Percentiles rank a stretch among this genome's conserved stretches.
These are phyloP conservation scores for Dynastes tityus DNA, from an alignment of 2,888 invertebrate genomes.

Conservation along the genomic window DNA sequence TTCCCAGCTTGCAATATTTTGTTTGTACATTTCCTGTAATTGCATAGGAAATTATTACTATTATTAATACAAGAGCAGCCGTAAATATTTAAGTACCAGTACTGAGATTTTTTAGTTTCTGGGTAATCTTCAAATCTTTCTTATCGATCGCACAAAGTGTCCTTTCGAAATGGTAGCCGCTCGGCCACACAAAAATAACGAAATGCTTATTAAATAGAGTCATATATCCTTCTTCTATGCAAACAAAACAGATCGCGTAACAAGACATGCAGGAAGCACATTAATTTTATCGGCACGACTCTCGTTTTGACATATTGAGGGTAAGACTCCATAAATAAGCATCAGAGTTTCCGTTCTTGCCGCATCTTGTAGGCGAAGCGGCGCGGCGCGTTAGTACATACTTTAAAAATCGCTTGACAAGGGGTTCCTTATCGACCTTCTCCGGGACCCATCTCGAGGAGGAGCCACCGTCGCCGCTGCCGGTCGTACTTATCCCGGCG, in stretches of 20 bases:
- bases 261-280: conserved; percentile 27
- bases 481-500: background rate
- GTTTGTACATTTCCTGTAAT: too few relatives aligned
- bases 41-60: too few relatives aligned
- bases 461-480: background rate
- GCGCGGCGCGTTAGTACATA: conserved; percentile 25
- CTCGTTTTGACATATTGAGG: conserved; percentile 41
- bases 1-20: too few relatives aligned
- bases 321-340: conserved; percentile 41
- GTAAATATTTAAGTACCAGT: too few relatives aligned
- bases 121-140: too few relatives aligned
- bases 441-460: background rate
- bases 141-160: too few relatives aligned
- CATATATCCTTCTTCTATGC: conserved; percentile 5
- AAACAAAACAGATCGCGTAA: conserved; percentile 29
- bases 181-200: background rate
- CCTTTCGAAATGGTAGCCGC: background rate
- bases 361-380: conserved; percentile 2
- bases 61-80: too few relatives aligned
- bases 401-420: conserved; percentile 46
- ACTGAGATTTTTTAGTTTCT: too few relatives aligned
- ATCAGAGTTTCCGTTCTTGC: conserved; percentile 18
- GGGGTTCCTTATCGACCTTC: conserved; percentile 40
- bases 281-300: conserved; percentile 24
- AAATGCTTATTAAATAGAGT: conserved; percentile 29